Conservation (phyloP, 2,113 vertebrate genomes). For the Pholis gunnellus region DNA sequence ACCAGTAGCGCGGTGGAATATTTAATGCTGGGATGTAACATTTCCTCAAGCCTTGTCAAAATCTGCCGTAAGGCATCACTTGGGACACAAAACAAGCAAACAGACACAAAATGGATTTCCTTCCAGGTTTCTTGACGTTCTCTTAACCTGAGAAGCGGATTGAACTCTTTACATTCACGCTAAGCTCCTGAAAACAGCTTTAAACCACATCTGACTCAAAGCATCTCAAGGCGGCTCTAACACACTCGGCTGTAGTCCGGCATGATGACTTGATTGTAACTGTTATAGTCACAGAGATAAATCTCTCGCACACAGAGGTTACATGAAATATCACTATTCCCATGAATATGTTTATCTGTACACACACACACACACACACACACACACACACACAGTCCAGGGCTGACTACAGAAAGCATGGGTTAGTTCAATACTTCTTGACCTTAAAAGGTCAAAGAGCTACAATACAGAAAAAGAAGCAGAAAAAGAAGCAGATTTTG, state of each 20-base stretch:
- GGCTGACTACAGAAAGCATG: background rate
- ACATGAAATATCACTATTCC: background rate
- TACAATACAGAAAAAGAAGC: background rate
- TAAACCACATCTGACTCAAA: background rate
- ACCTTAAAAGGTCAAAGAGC: slow-evolving; percentile 1
- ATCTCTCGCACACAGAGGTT: no score
- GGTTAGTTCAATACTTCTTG: background rate
- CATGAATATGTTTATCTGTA: background rate
- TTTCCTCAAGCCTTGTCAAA: background rate
- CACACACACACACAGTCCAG: background rate
- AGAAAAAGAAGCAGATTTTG: background rate
- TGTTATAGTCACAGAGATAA: background rate
- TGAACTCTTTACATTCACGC: background rate
- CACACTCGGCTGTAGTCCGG: background rate
- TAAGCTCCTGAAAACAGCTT: slow-evolving; percentile 1
- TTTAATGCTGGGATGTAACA: background rate
- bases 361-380: background rate
- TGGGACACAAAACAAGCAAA: slow-evolving; percentile 7
- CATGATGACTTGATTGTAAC: background rate
- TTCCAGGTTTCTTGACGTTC: slow-evolving; percentile 1
- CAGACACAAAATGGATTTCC: background rate
- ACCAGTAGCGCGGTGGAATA: background rate
- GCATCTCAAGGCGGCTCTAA: background rate
- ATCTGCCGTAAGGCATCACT: background rate
- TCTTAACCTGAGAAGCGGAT: background rate